Base-by-base conservation (phyloP, 2,113 vertebrate species). In the Rattus rattus region DNA sequence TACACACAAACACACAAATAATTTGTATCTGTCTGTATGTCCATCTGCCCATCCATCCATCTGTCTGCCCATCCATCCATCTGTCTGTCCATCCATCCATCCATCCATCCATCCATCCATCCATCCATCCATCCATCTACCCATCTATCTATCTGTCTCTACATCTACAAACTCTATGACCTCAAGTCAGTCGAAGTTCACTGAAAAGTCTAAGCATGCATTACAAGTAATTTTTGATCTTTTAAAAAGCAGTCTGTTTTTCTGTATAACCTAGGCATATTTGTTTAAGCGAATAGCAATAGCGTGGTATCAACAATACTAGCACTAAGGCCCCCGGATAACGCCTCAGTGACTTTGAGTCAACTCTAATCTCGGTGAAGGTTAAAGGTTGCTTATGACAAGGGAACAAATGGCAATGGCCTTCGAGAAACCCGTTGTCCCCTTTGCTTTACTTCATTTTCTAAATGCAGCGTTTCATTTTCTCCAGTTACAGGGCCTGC, bases 391-490 rank as follows among this genome's bases (percentile, higher is more conserved):
- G 14, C 88, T 65, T 77, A 54, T 92, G 76, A 80, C 56, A 61
- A 95, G 49, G 73, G 47, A 89, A 43, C 0, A 14, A 84, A 43
- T 72, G 83, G 33, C 67, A 63, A 81, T 36, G 86, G 36, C 10
- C 86, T 72, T n/a, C 56, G 3, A 84, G 61, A 95, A 91, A 75
- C 13, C n/a, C 84, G 49, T 49, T 88, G 39, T 22, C 95, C 19
- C 16, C 76, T 43, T 85, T 91, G 76, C 56, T 7, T 26, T 70
- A 56, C 73, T 91, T 90, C 69, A 63, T 24, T 94, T 96, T 93
- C 65, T 92, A 77, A 91, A 52, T 49, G 17, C 30, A 94, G 33
- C 49, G 54, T 67, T 88, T 96, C 22, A 26, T 28, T 36, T 88
- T 88, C 69, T 52, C 22, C 30, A n/a, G 28, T 65, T 43, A 43